These are phyloP conservation scores for Albula goreensis DNA, from an alignment of 2,113 vertebrate species.

Conservation along the genomic window DNA sequence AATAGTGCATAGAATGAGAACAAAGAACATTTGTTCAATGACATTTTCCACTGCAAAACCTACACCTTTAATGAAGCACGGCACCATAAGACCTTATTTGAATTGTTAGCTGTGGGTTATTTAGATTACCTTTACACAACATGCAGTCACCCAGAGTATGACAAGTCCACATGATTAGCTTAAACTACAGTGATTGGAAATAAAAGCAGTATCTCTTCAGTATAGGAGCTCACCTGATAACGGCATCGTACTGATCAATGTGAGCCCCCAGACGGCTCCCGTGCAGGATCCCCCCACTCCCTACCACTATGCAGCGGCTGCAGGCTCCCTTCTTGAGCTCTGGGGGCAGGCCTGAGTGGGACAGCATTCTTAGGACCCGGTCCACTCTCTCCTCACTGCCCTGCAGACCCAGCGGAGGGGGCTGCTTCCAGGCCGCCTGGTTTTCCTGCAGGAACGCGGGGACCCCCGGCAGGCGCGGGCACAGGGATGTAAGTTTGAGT, in stretches of 20 bases:
- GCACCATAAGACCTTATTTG: neutral
- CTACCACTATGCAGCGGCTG: slow-evolving; percentile 71
- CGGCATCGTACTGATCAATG: slow-evolving; percentile 72
- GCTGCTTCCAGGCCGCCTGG: slow-evolving; percentile 36
- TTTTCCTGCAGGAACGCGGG: slow-evolving; percentile 62
- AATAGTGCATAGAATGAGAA: too few relatives aligned
- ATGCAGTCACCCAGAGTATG: too few relatives aligned
- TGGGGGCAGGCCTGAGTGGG: slow-evolving; percentile 55
- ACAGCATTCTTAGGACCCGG: slow-evolving; percentile 57
- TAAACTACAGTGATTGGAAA: neutral
- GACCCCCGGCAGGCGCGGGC: slow-evolving; percentile 54
- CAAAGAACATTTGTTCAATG: too few relatives aligned
- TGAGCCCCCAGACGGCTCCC: slow-evolving; percentile 72
- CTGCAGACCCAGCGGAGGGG: slow-evolving; percentile 68
- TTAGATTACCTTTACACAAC: too few relatives aligned
- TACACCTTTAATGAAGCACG: too few relatives aligned
- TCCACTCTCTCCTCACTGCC: slow-evolving; percentile 60
- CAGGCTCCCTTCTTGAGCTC: slow-evolving; percentile 47
- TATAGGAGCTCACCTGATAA: slow-evolving; percentile 65
- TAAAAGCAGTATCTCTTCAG: neutral
- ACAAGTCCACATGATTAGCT: too few relatives aligned
- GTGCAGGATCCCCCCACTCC: slow-evolving; percentile 69
- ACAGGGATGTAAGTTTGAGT: slow-evolving; percentile 49
- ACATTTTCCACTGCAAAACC: too few relatives aligned
- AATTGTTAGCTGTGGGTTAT: too few relatives aligned